A percentile compares a stretch with the other conserved stretches of the same genome.
These are phyloP conservation scores for Mustelus asterias DNA, from an alignment of 2,113 vertebrate genomes.

Conservation along the genomic window DNA sequence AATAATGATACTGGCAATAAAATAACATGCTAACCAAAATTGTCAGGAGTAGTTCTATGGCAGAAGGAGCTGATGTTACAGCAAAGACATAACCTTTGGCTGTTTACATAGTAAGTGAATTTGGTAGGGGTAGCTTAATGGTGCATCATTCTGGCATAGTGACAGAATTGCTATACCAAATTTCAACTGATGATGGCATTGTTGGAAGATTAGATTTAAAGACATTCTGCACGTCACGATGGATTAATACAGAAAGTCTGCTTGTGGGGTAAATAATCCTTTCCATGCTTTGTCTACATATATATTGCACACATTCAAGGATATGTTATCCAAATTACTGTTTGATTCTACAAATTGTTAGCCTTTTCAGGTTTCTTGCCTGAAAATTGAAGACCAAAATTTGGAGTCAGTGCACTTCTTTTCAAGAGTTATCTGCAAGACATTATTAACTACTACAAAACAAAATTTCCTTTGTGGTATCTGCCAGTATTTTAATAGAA, in stretches of 20 bases:
- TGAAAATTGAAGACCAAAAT: slow-evolving; percentile 12
- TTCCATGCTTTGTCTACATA: background rate
- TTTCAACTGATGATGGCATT: slow-evolving; percentile 33
- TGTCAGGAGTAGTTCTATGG: background rate
- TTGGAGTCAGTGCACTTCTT: background rate
- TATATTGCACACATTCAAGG: background rate
- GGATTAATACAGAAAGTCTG: background rate
- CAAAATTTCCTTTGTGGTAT: background rate
- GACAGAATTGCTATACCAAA: background rate
- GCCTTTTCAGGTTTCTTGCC: background rate
- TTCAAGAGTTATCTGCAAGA: background rate
- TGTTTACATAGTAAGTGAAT: background rate
- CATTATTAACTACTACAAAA: background rate
- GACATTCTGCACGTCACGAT: background rate
- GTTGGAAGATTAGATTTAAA: background rate
- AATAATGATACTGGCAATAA: background rate
- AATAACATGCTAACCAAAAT: background rate
- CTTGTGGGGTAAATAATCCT: background rate
- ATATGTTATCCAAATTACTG: background rate
- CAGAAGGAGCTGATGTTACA: background rate
- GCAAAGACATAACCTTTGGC: background rate
- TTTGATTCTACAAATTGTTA: background rate
- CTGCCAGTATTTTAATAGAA: background rate
- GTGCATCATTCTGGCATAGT: background rate
- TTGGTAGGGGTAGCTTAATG: too few relatives aligned